Conservation (phyloP, 2,888 invertebrate species). For the Calliphora vomitoria region DNA sequence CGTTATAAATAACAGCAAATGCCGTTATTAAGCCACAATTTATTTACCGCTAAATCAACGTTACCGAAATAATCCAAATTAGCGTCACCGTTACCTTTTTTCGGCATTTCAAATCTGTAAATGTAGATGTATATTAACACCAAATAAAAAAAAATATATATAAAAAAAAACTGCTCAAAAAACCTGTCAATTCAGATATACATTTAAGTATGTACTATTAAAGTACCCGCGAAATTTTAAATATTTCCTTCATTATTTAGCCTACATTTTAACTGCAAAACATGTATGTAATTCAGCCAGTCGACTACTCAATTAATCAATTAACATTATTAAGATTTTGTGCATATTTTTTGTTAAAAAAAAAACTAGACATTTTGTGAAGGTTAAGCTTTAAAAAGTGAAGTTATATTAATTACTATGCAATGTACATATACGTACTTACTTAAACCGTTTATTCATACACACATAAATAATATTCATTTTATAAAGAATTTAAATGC, state of each 20-base stretch:
- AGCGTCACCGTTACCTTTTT: too few species aligned
- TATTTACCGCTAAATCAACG: too few species aligned
- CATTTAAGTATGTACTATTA: too few species aligned
- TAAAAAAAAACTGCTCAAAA: neutral
- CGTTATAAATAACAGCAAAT: too few species aligned
- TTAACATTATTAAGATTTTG: neutral
- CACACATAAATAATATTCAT: neutral
- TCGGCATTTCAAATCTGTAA: too few species aligned
- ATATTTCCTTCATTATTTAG: conserved; percentile 6
- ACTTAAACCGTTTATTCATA: neutral
- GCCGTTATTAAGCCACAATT: too few species aligned
- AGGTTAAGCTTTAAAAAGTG: conserved; percentile 9
- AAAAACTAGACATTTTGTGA: neutral
- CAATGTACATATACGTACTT: neutral
- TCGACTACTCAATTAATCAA: neutral
- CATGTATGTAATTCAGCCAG: neutral
- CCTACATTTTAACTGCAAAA: neutral
- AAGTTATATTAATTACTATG: conserved; percentile 17
- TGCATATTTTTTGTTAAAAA: neutral
- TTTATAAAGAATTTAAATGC: too few species aligned
- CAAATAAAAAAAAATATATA: neutral
- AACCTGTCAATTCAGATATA: neutral
- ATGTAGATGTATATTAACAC: too few species aligned
- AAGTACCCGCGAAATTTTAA: conserved; percentile 7
- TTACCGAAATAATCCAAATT: too few species aligned